Percentiles rank a stretch among this genome's conserved stretches.
Conservation (phyloP, 2,888 invertebrate genomes). For the Troides aeacus region DNA sequence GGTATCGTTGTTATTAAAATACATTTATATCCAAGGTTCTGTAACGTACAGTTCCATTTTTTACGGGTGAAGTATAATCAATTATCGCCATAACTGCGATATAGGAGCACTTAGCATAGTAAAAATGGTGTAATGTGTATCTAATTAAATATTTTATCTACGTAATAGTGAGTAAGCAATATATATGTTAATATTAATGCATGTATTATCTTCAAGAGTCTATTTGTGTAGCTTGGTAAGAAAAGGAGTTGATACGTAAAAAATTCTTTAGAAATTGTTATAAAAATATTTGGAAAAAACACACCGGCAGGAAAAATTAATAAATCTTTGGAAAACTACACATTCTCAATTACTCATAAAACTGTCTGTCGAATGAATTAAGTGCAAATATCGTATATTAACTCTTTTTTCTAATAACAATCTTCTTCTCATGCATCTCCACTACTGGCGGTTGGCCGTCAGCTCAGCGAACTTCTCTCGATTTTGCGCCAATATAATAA, state of each 20-base stretch:
- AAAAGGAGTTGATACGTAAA: no score
- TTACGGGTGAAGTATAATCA: not conserved
- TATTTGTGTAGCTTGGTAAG: no score
- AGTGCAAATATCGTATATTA: not conserved
- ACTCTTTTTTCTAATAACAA: not conserved
- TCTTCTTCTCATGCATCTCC: no score
- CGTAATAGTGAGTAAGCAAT: no score
- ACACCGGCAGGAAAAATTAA: not conserved
- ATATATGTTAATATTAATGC: no score
- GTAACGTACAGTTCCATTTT: not conserved
- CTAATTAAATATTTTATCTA: no score
- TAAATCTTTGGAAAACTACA: not conserved
- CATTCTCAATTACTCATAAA: not conserved
- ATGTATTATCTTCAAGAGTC: no score
- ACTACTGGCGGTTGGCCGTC: no score
- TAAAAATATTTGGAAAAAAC: not conserved
- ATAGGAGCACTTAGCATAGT: not conserved
- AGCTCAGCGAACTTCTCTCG: no score
- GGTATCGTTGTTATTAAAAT: slow-evolving; percentile 38
- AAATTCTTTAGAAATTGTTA: no score
- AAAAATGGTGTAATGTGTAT: not conserved
- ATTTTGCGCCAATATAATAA: no score
- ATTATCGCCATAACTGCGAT: no score
- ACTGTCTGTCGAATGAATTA: not conserved
- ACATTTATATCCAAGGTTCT: not conserved